phyloP scores from a whole-genome alignment of 1,140 invertebrate species.

The Solen grandis region DNA sequence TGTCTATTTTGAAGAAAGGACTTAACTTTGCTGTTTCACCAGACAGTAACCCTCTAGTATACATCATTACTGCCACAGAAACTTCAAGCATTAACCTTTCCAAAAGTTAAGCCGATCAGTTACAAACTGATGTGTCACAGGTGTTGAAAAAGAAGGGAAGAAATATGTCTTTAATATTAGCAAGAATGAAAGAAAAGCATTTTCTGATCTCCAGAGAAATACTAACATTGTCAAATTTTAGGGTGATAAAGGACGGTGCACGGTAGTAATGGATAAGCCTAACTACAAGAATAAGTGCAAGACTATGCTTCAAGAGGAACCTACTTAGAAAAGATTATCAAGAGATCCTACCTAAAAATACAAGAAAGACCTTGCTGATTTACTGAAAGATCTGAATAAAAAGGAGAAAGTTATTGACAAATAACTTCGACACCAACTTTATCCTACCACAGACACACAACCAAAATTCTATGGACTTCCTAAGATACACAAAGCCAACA shows the following conservation, averaged over 20 bases:
- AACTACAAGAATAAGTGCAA: neutral
- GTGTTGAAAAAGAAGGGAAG: neutral
- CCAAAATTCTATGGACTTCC: neutral
- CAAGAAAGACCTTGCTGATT: neutral
- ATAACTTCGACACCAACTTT: neutral
- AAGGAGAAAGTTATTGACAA: neutral
- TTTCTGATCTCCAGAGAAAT: neutral
- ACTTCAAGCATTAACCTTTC: neutral
- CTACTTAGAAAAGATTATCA: neutral
- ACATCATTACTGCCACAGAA: neutral
- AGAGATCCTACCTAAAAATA: neutral
- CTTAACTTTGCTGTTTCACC: neutral
- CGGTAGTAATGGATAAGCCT: neutral
- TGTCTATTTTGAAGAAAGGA: neutral
- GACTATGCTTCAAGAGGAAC: neutral
- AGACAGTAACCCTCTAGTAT: neutral
- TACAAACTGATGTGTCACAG: neutral
- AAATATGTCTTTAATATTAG: neutral
- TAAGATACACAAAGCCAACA: neutral
- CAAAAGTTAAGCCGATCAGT: neutral
- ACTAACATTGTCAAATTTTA: neutral
- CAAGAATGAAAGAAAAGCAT: neutral
- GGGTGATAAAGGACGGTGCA: neutral
- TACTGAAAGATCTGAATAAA: neutral
- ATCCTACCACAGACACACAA: too few relatives aligned